These are phyloP conservation scores for Notocelia uddmanniana DNA, from an alignment of 2,888 invertebrate species.

Conservation along the genomic window DNA sequence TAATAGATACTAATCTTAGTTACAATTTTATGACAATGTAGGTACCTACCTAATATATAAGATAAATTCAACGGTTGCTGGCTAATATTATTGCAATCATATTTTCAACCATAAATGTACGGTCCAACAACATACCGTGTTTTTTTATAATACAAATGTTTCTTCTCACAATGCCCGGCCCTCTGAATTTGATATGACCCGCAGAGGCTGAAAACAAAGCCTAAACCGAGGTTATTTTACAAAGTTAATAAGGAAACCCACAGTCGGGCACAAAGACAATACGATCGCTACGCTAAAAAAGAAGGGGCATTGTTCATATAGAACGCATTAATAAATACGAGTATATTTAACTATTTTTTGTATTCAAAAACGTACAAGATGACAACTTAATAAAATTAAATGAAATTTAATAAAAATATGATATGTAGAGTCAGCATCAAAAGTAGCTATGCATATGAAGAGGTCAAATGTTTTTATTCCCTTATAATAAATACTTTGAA, in stretches of 20 bases:
- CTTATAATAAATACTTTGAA: too few relatives aligned
- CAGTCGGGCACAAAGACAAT: background rate
- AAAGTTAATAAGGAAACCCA: slow-evolving; percentile 15
- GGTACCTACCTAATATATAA: background rate
- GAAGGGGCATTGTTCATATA: background rate
- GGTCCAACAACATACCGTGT: background rate
- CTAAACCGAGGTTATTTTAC: slow-evolving; percentile 3
- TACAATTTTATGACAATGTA: background rate
- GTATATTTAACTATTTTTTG: too few relatives aligned
- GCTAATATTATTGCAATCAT: background rate
- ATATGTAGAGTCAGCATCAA: too few relatives aligned
- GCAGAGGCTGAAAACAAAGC: slow-evolving; percentile 7
- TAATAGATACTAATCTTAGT: background rate
- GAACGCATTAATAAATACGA: too few relatives aligned
- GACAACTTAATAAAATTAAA: too few relatives aligned
- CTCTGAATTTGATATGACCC: slow-evolving; percentile 10
- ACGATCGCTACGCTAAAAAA: background rate
- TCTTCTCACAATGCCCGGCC: background rate
- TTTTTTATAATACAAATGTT: background rate
- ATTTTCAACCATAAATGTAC: background rate
- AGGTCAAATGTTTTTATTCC: too few relatives aligned
- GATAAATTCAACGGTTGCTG: background rate
- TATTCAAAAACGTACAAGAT: too few relatives aligned
- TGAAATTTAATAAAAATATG: too few relatives aligned
- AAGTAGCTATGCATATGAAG: too few relatives aligned